Evolutionary conservation across 2,797 vertebrate species (phyloP), one percentile per base, ranked within the genome.

Genomic region (Pseudochaenichthys georgianus): DNA sequence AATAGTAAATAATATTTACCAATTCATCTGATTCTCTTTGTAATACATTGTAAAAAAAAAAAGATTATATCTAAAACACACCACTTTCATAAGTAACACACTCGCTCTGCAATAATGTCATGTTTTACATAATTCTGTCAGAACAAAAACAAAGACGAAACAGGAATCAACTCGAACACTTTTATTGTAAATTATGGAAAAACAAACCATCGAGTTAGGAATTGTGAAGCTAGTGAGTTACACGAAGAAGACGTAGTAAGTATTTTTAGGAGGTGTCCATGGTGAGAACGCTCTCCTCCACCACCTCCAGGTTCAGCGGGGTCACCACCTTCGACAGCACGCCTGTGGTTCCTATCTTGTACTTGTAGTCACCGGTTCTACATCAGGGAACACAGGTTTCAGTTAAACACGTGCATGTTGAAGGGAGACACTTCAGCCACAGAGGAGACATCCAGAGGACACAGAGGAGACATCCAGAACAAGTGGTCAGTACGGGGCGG

Each of bases 251-350:
- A 48, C 7, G 46, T 5, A 5, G 7, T 12, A 50, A 13, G 15
- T 13, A 51, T 51, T 86, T 97, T 96, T 38, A 99, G 73, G 98
- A 99, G 0, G 96, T 99, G 79, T 99, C 98, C 98, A 99, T 99
- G 0, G 97, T 99, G 52, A 98, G 97, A 19, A 99, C 93, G 0
- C 80, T 94, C 80, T 99, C 98, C 52, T 98, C 97, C 82, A 97
- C 75, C 84, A 98, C 89, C 78, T 99, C 97, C 2, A 99, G 79
- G 7, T 95, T 91, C 87, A 99, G 86, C 2, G 91, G 87, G 4
- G 88, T 93, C 21, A 98, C 92, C 0, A 85, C 64, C 70, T 96
- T 96, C 0, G 93, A 93, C 87, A 99, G 89, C 54, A 98, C 89
- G 0, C 89, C 94, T 0, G 98, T 99, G 1, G 97, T 98, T 77